Conservation (phyloP, 2,888 invertebrate genomes). For the Melipona beecheii region DNA sequence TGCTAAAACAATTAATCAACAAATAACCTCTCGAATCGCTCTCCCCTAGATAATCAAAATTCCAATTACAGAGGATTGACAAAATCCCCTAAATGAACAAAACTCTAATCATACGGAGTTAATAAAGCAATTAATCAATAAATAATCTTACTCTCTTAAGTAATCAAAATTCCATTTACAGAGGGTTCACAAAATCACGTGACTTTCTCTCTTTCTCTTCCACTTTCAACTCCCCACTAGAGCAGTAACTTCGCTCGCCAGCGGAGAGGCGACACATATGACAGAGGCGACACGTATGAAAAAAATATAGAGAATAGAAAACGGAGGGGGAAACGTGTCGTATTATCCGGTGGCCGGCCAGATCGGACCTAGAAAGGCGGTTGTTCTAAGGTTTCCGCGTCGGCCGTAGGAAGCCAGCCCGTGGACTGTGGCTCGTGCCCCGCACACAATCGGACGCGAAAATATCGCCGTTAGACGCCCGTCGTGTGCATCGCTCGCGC, state of each 20-base stretch:
- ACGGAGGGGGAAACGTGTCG: constrained; percentile 41
- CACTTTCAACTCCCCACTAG: neutral
- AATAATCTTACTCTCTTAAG: too few relatives aligned
- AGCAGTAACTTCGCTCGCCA: neutral
- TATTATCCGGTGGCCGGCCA: constrained; percentile 64
- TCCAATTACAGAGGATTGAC: too few relatives aligned
- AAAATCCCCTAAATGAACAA: too few relatives aligned
- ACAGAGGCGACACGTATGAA: neutral
- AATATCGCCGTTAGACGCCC: neutral
- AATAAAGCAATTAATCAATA: too few relatives aligned
- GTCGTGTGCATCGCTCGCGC: constrained; percentile 2
- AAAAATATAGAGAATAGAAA: neutral
- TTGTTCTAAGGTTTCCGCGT: constrained; percentile 75
- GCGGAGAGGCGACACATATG: too few relatives aligned
- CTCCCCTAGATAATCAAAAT: too few relatives aligned
- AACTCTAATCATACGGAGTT: too few relatives aligned
- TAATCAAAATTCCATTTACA: too few relatives aligned
- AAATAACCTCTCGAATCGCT: too few relatives aligned
- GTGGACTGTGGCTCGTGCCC: constrained; percentile 43
- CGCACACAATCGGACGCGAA: constrained; percentile 43
- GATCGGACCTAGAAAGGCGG: constrained; percentile 62
- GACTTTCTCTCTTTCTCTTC: neutral
- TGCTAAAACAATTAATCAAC: too few relatives aligned
- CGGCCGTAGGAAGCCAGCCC: constrained; percentile 74
- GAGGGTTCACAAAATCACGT: too few relatives aligned